Percentiles rank a stretch among this genome's conserved stretches.
Evolutionary conservation across 1,140 invertebrate genomes (phyloP).

Genomic region (Gonioctena quinquepunctata): DNA sequence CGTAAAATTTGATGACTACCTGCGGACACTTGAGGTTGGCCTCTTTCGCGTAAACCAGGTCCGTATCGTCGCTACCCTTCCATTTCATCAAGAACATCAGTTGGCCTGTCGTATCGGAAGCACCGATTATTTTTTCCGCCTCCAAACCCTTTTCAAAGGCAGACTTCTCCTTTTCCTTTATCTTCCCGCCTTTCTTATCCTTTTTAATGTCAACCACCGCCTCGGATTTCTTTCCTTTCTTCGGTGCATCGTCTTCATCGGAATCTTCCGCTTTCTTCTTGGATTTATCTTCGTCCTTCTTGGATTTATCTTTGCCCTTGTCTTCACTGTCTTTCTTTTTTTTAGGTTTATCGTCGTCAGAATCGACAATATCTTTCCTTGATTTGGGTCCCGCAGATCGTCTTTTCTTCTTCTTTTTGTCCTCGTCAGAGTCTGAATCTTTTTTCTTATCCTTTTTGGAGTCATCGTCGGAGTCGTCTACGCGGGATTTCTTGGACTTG

Average conservation of each 20-base stretch:
- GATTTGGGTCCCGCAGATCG: conserved; percentile 17
- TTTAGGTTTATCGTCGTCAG: conserved; percentile 37
- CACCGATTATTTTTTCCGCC: conserved; percentile 93
- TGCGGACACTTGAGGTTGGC: conserved; percentile 93
- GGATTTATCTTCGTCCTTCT: conserved; percentile 18
- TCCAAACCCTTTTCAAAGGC: conserved; percentile 91
- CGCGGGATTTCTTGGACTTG: conserved; percentile 33
- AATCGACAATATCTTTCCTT: conserved; percentile 23
- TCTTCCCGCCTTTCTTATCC: conserved; percentile 21
- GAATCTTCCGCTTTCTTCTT: conserved; percentile 24
- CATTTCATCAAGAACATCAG: conserved; percentile 98
- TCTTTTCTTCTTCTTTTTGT: conserved; percentile 31
- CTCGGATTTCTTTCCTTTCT: conserved; percentile 35
- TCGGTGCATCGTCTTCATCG: conserved; percentile 29
- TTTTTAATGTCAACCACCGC: conserved; percentile 23
- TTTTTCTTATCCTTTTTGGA: conserved; percentile 43
- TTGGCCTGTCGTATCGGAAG: conserved; percentile 92
- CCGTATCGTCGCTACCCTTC: conserved; percentile 95
- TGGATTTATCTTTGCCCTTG: conserved; percentile 7
- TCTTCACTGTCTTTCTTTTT: conserved; percentile 26
- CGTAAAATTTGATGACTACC: conserved; percentile 95
- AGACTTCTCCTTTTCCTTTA: conserved; percentile 55
- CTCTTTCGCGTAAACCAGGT: conserved; percentile 87
- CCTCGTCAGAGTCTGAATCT: conserved; percentile 32
- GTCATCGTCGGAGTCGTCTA: conserved; percentile 34